Evolutionary conservation across 2,888 invertebrate species (phyloP), one percentile per base, ranked within the genome.

Genomic region (Chloroclystis v-ata): DNA sequence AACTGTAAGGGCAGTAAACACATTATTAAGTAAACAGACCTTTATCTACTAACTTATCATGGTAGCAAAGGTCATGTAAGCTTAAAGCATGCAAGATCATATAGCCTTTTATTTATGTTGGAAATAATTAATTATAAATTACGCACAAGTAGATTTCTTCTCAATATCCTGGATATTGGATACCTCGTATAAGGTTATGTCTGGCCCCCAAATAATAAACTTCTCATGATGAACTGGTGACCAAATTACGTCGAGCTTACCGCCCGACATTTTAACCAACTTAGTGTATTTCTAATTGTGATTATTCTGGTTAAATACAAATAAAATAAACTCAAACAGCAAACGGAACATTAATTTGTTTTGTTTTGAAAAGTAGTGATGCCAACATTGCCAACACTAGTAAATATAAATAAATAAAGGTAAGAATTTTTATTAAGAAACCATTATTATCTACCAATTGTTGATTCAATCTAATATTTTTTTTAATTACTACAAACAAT

Each of bases 171-270:
- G 90, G 25, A 90, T 77, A 30, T 89, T 84, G 56, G 89, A 88
- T 14, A 94, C 91, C 88, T 96, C 95, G 73, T 97, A 97, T 40
- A 97, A 85, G 76, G 91, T 93, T 70, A 98, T 93, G 70, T 97
- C 96, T 43, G 96, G 93, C 30, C 96, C 95, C 94, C 96, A 97
- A 39, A 96, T 93, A 56, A 97, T 92, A 71, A 97, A 97, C 72
- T 94, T 95, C 66, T 97, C 80, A 32, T 82, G 75, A 49, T 86
- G 86, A 25, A 92, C 90, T 0, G 96, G 96, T 24, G 96, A 95
- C 97, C 97, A 97, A 67, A 93, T 91, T 26, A 97, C 91, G 68
- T 97, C 96, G 56, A 94, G 86, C 78, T 93, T 93, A 51, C 65
- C 67, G 41, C 75, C 73, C 12, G 84, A 76, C 81, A 83, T 84